Evolutionary conservation across 2,113 vertebrate genomes (phyloP).

Genomic region (Cettia cetti): DNA sequence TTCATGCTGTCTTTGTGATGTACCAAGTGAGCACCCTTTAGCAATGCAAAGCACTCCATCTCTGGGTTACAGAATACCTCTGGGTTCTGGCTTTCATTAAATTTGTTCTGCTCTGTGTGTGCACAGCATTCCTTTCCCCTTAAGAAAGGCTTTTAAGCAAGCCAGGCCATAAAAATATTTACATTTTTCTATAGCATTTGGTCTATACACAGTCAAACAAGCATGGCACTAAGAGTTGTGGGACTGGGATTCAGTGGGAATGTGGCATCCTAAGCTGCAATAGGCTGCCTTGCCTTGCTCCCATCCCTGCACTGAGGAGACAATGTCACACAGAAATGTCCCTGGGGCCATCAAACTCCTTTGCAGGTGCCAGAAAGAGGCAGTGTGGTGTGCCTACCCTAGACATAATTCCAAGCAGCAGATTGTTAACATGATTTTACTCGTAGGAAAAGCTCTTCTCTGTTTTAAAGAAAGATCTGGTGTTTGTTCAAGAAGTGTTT

Average conservation of each 20-base stretch:
- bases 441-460: not conserved
- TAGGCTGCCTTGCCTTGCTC: not conserved
- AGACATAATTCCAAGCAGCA: not conserved
- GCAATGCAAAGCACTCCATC: not conserved
- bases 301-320: not conserved
- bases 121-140: constrained; percentile 37
- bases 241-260: not conserved
- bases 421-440: not conserved
- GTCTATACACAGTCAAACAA: not conserved
- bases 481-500: not conserved
- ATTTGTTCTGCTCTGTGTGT: not conserved
- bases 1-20: not conserved
- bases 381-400: not conserved
- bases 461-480: not conserved
- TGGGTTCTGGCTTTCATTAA: constrained; percentile 25
- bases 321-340: not conserved
- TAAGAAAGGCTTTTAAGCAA: constrained; percentile 36
- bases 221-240: not conserved
- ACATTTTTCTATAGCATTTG: constrained; percentile 34
- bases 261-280: not conserved
- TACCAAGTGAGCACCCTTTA: not conserved
- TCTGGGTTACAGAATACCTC: not conserved
- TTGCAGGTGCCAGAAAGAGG: not conserved
- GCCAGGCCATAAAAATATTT: constrained; percentile 41
- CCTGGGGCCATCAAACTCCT: not conserved